Base-by-base conservation (phyloP, 2,888 invertebrate species). In the Caenorhabditis japonica region DNA sequence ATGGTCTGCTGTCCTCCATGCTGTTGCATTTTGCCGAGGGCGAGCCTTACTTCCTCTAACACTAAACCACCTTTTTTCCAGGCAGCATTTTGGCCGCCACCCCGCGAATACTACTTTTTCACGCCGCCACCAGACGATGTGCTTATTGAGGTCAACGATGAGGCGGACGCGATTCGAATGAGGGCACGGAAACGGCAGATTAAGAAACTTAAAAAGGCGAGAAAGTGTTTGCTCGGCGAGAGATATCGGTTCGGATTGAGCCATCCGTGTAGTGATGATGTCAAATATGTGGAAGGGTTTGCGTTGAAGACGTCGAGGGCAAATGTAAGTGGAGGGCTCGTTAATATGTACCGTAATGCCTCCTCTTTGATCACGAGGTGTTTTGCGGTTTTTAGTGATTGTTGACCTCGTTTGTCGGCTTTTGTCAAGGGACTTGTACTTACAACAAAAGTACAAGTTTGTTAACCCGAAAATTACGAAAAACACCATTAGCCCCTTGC, bases 61-160 rank as follows among this genome's bases (percentile, higher is more conserved):
- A 3, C 17, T 41, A 19, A 17, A 41, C 17, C 5, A 8, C 41
- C 17, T 38, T 30, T 15, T 23, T 51, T 59, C 13, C 60, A 79
- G 79, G 38, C 73, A 4, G 83, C 80, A 7, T 83, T 83, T 68
- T 83, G 81, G 81, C 83, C 83, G 4, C 83, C 83, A 3, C 76
- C 62, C 0, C 66, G 80, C 8, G 80, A 73, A 13, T 83, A 83
- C 47, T 81, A 70, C 71, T 83, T 83, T 74, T 83, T 80, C 61
- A 36, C 68, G 23, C 60, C 68, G 10, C 55, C 70, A 4, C 51
- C 55, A 12, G 62, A 58, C 13, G 52, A 73, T 19, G 33, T 44
- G 0, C 4, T n/a, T 3, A 46, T 68, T 8, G 46, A 68, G 25
- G 56, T 68, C 13, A 15, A 52, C 7, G 36, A 38, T 10, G 59